phyloP scores from a whole-genome alignment of 2,888 invertebrate genomes.

The Sepioteuthis lessoniana region DNA sequence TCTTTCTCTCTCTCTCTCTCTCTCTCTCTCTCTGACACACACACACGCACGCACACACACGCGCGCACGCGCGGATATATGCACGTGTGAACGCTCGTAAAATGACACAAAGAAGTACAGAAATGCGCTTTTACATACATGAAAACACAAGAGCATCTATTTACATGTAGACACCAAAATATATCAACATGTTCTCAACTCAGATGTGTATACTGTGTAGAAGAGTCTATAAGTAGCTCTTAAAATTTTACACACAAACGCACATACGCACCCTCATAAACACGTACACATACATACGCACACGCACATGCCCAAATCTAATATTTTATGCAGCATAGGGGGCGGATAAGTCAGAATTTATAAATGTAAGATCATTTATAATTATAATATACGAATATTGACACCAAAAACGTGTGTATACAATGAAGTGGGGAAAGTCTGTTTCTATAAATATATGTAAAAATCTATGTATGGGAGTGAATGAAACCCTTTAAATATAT shows the following conservation, averaged over 20 bases:
- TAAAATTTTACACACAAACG: background rate
- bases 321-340: background rate
- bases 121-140: background rate
- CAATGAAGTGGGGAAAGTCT: background rate
- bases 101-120: background rate
- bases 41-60: background rate
- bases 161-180: background rate
- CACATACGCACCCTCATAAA: too few relatives aligned
- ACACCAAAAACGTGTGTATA: conserved; percentile 23
- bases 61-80: background rate
- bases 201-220: background rate
- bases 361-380: background rate
- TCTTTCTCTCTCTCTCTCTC: too few relatives aligned
- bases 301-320: background rate
- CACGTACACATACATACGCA: background rate
- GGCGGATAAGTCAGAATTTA: background rate
- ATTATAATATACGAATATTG: background rate
- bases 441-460: background rate
- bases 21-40: too few relatives aligned
- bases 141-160: background rate
- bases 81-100: background rate
- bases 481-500: background rate
- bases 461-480: background rate
- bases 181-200: background rate
- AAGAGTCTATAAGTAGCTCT: background rate